Conservation (phyloP, 2,113 vertebrate species). For the Tragulus kanchil region DNA sequence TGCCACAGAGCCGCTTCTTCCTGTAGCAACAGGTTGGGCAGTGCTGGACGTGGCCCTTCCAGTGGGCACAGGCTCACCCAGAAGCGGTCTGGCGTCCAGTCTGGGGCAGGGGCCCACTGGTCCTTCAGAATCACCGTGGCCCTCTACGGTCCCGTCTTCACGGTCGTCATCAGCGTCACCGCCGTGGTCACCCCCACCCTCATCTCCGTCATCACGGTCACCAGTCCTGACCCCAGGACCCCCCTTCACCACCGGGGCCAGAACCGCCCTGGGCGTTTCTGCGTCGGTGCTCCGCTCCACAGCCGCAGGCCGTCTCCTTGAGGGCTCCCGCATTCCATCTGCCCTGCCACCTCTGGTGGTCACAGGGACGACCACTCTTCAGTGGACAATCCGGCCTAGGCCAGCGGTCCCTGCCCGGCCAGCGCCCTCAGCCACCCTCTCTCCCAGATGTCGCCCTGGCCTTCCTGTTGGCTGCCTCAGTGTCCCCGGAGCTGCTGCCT, state of each 20-base stretch:
- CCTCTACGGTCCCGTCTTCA: background rate
- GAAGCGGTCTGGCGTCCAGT: background rate
- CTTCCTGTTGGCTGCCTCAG: background rate
- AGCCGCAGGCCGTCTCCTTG: background rate
- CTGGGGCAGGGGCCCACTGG: background rate
- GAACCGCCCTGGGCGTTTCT: background rate
- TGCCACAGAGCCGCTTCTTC: background rate
- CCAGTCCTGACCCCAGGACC: background rate
- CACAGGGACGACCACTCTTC: background rate
- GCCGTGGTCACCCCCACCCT: no score
- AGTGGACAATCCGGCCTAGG: background rate
- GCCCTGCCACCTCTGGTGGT: background rate
- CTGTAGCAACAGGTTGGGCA: background rate
- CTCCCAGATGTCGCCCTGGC: background rate
- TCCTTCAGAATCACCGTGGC: background rate
- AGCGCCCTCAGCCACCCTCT: background rate
- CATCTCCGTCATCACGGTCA: background rate
- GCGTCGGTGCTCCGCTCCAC: background rate
- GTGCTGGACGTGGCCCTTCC: background rate
- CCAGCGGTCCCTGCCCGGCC: background rate
- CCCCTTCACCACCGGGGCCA: background rate
- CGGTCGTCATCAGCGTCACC: fast-evolving
- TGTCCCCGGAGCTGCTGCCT: background rate
- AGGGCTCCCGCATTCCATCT: background rate
- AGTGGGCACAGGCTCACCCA: background rate